phyloP scores from a whole-genome alignment of 2,888 invertebrate genomes.

The Labia minor region DNA sequence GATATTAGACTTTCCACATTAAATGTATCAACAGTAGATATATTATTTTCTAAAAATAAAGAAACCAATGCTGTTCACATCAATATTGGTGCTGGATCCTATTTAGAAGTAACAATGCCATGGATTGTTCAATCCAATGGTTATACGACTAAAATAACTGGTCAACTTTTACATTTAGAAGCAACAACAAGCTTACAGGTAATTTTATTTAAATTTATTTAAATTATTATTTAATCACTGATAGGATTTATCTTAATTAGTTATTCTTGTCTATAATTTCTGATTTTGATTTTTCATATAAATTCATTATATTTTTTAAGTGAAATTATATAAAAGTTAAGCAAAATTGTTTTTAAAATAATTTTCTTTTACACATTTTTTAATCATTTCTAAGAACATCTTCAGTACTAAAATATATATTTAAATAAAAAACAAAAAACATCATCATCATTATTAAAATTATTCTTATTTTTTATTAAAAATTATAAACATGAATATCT shows the following conservation, averaged over 20 bases:
- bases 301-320: not conserved
- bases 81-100: constrained; percentile 89
- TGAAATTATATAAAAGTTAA: too few species aligned
- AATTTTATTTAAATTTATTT: constrained; percentile 15
- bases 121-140: constrained; percentile 84
- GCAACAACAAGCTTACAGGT: constrained; percentile 84
- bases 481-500: too few species aligned
- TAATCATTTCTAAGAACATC: too few species aligned
- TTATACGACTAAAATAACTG: constrained; percentile 81
- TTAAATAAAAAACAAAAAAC: too few species aligned
- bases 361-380: too few species aligned
- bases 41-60: constrained; percentile 86
- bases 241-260: not conserved
- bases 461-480: too few species aligned
- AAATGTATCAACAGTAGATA: constrained; percentile 88
- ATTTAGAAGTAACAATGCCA: constrained; percentile 90
- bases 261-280: not conserved
- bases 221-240: not conserved
- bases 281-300: too few species aligned
- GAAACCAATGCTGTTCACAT: constrained; percentile 96
- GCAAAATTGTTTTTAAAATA: too few species aligned
- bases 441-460: too few species aligned
- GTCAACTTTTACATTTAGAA: constrained; percentile 86
- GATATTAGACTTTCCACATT: constrained; percentile 84
- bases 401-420: too few species aligned